These are phyloP conservation scores for Agrochola circellaris DNA, from an alignment of 2,888 invertebrate genomes.

Conservation along the genomic window DNA sequence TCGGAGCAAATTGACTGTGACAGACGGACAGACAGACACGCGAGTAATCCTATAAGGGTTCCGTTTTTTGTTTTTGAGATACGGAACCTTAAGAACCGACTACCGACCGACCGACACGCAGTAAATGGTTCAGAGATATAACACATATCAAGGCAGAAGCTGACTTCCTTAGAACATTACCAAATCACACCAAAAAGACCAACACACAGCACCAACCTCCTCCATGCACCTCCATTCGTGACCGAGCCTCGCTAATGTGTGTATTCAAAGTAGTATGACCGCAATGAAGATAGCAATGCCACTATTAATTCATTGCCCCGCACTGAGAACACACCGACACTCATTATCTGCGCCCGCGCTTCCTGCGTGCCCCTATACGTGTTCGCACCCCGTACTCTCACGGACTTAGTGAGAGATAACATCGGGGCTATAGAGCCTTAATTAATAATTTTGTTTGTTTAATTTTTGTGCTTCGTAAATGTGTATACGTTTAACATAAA, in stretches of 20 bases:
- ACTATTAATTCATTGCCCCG: conserved; percentile 87
- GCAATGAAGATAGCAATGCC: conserved; percentile 86
- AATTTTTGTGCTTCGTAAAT: conserved; percentile 18
- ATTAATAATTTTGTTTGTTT: conserved; percentile 37
- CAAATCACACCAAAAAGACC: conserved; percentile 15
- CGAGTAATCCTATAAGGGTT: no score
- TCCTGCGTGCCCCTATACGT: conserved; percentile 70
- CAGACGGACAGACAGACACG: no score
- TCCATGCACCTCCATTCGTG: conserved; percentile 77
- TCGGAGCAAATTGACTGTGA: no score
- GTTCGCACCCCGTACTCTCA: conserved; percentile 65
- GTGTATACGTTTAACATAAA: not conserved
- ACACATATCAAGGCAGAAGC: not conserved
- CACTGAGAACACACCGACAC: conserved; percentile 70
- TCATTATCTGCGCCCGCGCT: conserved; percentile 67
- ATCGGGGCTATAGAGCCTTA: conserved; percentile 37
- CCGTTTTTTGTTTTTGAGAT: no score
- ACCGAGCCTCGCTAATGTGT: conserved; percentile 81
- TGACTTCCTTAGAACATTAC: not conserved
- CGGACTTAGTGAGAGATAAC: conserved; percentile 47
- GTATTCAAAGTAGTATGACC: conserved; percentile 79
- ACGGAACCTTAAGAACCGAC: no score
- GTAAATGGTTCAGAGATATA: not conserved
- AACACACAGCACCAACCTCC: conserved; percentile 33
- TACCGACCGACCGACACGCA: no score